Base-by-base conservation (phyloP, 2,797 vertebrate genomes). In the Tenualosa thibaudeaui region DNA sequence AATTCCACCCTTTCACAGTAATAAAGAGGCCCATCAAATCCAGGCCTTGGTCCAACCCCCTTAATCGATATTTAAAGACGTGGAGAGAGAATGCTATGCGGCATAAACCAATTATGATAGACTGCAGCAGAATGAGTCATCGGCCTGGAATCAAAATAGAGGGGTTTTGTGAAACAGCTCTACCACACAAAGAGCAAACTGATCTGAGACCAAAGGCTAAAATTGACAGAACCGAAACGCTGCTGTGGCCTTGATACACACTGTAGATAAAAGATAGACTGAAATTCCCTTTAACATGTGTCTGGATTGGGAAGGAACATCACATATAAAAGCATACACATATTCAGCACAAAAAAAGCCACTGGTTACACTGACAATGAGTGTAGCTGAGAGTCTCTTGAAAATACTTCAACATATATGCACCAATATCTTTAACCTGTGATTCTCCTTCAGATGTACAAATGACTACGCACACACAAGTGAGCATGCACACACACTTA, bases 31-130 rank as follows among this genome's bases (percentile, higher is more conserved):
- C 71, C 71, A 78, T 78, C 71, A 78, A 78, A 78, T 22, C 6
- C 71, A 78, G 71, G 71, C 71, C 68, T 19, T 43, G 71, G 71
- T 78, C 71, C 71, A 78, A 78, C 71, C 71, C 71, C 37, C 37
- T 46, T 78, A 78, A 78, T 78, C 71, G 71, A 78, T 78, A 78
- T 78, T 78, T 78, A 78, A 78, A 22, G 71, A 78, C 37, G 26
- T 22, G 71, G 71, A 78, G 71, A 78, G 71, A 78, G 71, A 78
- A 78, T 43, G 71, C 71, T 78, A 43, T 78, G 71, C 71, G 71
- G 71, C 71, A 46, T 78, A 46, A 78, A 78, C 37, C 71, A 78
- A 78, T 78, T 78, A 78, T 78, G 71, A 78, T 78, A 78, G 71
- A 78, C 71, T 78, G 71, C 71, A 46, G 71, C 8, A 3, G 37